Evolutionary conservation across 2,797 vertebrate genomes (phyloP).

Genomic region (Acipenser ruthenus): DNA sequence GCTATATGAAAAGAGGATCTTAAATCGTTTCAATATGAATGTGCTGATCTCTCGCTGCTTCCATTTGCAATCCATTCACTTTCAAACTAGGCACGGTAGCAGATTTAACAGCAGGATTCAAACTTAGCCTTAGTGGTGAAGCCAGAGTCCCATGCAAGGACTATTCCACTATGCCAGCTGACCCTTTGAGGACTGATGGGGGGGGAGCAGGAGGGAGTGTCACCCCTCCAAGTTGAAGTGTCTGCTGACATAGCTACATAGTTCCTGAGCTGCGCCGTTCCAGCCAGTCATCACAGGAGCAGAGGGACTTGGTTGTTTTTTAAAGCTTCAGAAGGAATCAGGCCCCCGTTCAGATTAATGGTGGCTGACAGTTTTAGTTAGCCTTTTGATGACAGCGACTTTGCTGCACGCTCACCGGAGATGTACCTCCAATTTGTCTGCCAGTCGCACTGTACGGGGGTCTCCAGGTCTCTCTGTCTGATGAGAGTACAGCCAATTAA

Average conservation of each 20-base stretch:
- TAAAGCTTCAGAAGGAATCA: neutral
- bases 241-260: neutral
- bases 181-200: too few species aligned
- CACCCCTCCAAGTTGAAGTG: too few species aligned
- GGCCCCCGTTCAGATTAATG: constrained; percentile 1
- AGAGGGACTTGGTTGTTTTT: constrained; percentile 5
- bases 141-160: too few species aligned
- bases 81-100: too few species aligned
- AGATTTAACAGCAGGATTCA: too few species aligned
- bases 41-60: too few species aligned
- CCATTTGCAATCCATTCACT: too few species aligned
- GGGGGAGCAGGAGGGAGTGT: too few species aligned
- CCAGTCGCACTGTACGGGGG: neutral
- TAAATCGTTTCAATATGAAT: too few species aligned
- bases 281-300: constrained; percentile 19
- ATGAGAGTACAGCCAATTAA: constrained; percentile 18
- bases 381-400: constrained; percentile 2
- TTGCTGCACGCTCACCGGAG: neutral
- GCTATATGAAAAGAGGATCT: too few species aligned
- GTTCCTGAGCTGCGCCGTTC: neutral
- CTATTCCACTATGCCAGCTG: too few species aligned
- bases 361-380: constrained; percentile 8
- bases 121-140: too few species aligned
- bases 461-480: constrained; percentile 22
- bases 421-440: constrained; percentile 3